phyloP scores from a whole-genome alignment of 2,113 vertebrate genomes.

The Penelope pileata region DNA sequence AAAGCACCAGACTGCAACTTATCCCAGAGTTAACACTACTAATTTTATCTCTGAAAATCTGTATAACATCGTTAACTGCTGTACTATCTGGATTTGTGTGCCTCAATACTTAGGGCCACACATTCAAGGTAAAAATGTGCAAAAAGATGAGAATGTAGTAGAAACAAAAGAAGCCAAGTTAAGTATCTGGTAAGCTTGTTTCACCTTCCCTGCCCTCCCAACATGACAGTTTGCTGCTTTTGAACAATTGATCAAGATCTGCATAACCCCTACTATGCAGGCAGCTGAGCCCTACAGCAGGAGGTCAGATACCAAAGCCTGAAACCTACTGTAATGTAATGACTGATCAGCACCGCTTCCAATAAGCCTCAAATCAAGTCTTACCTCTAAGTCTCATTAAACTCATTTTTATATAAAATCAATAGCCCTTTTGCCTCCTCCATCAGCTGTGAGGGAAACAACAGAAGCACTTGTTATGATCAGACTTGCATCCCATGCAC shows the following conservation, averaged over 20 bases:
- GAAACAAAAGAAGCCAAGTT: not conserved
- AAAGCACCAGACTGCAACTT: not conserved
- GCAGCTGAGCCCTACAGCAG: not conserved
- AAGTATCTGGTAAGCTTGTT: not conserved
- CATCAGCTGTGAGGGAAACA: not conserved
- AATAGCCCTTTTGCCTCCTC: constrained; percentile 20
- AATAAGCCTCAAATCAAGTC: not conserved
- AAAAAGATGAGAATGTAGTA: not conserved
- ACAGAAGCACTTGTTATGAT: constrained; percentile 19
- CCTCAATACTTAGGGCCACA: not conserved
- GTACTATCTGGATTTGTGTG: not conserved
- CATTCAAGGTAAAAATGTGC: not conserved
- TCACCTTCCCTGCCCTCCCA: not conserved
- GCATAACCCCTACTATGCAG: not conserved
- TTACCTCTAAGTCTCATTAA: constrained; percentile 26
- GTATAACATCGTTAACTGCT: not conserved
- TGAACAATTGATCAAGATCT: not conserved
- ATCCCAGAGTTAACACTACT: not conserved
- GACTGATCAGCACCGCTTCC: not conserved
- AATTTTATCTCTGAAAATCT: not conserved
- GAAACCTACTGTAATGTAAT: not conserved
- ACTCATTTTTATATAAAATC: constrained; percentile 44
- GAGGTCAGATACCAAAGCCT: not conserved
- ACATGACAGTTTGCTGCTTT: not conserved
- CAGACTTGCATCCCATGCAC: not conserved